These are phyloP conservation scores for Semaprochilodus insignis DNA, from an alignment of 2,797 vertebrate species.

Conservation along the genomic window DNA sequence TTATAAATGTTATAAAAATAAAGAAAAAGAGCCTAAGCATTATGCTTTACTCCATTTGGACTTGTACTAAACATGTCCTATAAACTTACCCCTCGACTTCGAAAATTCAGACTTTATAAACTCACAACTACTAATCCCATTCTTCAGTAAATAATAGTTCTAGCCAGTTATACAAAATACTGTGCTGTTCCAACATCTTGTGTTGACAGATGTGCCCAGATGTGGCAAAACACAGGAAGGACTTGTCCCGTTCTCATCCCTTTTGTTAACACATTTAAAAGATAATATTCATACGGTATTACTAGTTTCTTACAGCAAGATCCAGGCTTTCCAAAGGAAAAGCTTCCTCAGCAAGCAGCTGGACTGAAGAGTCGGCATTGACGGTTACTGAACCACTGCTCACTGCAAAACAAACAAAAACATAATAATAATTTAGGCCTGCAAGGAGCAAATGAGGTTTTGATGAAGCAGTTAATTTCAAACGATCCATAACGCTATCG, in stretches of 20 bases:
- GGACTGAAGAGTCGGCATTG: slow-evolving; percentile 91
- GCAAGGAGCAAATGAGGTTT: background rate
- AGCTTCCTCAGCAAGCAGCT: slow-evolving; percentile 90
- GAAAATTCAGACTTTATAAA: background rate
- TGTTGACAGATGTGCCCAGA: background rate
- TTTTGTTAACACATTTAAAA: background rate
- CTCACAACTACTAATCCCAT: background rate
- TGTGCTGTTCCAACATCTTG: too few relatives aligned
- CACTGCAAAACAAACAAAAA: slow-evolving; percentile 72
- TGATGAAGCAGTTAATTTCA: background rate
- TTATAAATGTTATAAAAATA: too few relatives aligned
- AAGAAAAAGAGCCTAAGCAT: too few relatives aligned
- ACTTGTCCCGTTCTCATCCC: too few relatives aligned
- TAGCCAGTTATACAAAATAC: background rate
- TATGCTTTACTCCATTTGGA: too few relatives aligned
- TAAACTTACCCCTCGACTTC: too few relatives aligned
- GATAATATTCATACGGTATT: background rate
- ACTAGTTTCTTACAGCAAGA: slow-evolving; percentile 80
- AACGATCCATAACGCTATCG: background rate
- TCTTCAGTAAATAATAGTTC: background rate
- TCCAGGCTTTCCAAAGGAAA: slow-evolving; percentile 90
- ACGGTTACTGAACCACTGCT: slow-evolving; percentile 94
- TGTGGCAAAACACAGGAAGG: background rate
- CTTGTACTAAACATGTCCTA: too few relatives aligned
- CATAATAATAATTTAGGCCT: background rate